Evolutionary conservation across 2,888 invertebrate species (phyloP).

Genomic region (Scaptomyza polygonia): DNA sequence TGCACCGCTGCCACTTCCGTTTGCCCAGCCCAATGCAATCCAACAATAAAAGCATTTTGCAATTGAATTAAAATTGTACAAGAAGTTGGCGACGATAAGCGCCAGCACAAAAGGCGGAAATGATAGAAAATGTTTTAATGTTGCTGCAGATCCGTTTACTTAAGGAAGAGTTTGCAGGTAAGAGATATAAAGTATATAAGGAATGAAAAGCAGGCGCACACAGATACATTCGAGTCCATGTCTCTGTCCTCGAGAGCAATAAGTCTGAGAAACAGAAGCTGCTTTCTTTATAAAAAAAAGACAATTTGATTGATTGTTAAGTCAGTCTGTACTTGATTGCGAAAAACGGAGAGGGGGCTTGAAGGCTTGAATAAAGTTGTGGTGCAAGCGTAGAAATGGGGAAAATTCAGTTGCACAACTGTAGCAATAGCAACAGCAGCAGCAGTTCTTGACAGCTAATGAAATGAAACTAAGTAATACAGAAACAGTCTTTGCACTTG

Average conservation of each 20-base stretch:
- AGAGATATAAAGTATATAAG: not conserved
- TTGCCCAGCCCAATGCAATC: slow-evolving; percentile 8
- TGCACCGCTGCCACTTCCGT: slow-evolving; percentile 58
- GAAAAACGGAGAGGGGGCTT: not conserved
- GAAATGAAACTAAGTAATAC: slow-evolving; percentile 19
- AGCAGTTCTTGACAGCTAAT: slow-evolving; percentile 28
- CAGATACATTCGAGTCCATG: not conserved
- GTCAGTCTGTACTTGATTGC: slow-evolving; percentile 30
- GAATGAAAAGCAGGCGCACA: slow-evolving; percentile 4
- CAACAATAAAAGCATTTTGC: slow-evolving; percentile 55
- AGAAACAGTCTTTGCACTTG: not conserved
- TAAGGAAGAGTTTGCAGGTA: not conserved
- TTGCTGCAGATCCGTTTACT: slow-evolving; percentile 38
- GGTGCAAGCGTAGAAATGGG: slow-evolving; percentile 23
- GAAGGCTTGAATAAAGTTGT: slow-evolving; percentile 8
- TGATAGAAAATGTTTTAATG: slow-evolving; percentile 78
- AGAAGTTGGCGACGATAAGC: slow-evolving; percentile 59
- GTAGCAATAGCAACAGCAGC: slow-evolving; percentile 18
- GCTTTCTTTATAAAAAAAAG: slow-evolving; percentile 25
- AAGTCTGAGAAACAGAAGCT: slow-evolving; percentile 26
- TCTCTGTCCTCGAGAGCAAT: slow-evolving; percentile 10
- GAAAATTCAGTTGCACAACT: not conserved
- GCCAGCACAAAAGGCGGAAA: slow-evolving; percentile 65
- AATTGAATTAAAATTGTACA: slow-evolving; percentile 72
- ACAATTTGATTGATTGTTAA: slow-evolving; percentile 73